These are phyloP conservation scores for Caerostris extrusa DNA, from an alignment of 1,140 invertebrate genomes.

Conservation along the genomic window DNA sequence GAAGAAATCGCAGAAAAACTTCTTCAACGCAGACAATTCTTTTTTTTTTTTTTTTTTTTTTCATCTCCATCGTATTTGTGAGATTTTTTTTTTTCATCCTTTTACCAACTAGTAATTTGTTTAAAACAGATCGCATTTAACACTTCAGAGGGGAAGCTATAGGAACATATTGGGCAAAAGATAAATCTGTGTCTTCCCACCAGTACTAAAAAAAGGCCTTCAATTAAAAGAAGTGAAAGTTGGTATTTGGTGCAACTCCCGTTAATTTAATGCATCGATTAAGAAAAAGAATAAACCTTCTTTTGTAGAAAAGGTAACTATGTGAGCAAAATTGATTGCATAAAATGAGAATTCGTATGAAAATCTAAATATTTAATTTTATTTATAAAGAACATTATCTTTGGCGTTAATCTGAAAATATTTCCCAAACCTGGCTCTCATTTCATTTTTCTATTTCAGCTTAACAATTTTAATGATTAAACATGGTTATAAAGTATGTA, in stretches of 20 bases:
- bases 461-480: too few species aligned
- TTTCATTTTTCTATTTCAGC: too few species aligned
- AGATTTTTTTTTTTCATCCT: neutral
- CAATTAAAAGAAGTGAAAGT: neutral
- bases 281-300: neutral
- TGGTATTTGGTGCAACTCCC: neutral
- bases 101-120: neutral
- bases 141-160: neutral
- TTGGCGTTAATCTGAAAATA: too few species aligned
- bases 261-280: slow-evolving; percentile 12
- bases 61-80: neutral
- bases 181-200: slow-evolving; percentile 12
- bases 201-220: neutral
- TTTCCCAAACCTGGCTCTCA: too few species aligned
- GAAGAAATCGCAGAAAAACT: neutral
- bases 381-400: too few species aligned
- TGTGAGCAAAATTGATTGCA: too few species aligned
- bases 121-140: slow-evolving; percentile 28
- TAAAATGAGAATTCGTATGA: too few species aligned
- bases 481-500: too few species aligned
- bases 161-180: slow-evolving; percentile 1
- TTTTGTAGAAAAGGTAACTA: neutral
- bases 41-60: neutral
- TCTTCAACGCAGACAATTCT: neutral
- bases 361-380: too few species aligned